Base-by-base conservation (phyloP, 2,113 vertebrate genomes). In the Vanacampus margaritifer region DNA sequence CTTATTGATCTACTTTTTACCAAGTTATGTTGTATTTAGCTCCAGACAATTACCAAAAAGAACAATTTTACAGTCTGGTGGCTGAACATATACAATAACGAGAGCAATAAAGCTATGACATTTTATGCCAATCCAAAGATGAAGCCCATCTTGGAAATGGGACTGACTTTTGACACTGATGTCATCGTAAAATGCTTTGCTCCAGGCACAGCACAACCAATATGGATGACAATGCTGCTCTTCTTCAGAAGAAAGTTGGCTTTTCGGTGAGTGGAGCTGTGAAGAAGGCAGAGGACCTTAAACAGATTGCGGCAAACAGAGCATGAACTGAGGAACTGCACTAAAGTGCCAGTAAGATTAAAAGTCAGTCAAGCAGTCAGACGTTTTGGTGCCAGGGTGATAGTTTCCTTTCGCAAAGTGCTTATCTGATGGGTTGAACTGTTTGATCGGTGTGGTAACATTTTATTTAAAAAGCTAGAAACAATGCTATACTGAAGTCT, bases 311-410 rank as follows among this genome's bases (percentile, higher is more conserved):
- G 17, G 60, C 21, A 62, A 39, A 43, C 60, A 43, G 39, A 43
- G 60, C 60, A 43, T 62, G 13, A 43, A 62, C 60, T 17, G 60
- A 62, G 13, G 32, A 26, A 16, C 39, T 43, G 13, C n/a, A 26
- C 23, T 62, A 39, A 61, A 61, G 59, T 61, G 6, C 37, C 35
- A 23, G 12, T 13, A 36, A 54, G 51, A 54, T 54, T 54, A 54
- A 54, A 61, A 61, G 50, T 53, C 64, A 56, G 46, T 75, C 61
- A 65, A 46, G 21, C 48, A 65, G 54, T 39, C 28, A n/a, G 26
- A 2, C 2, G 6, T 41, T 26, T 13, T 43, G 0, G 16, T 48
- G 35, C n/a, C 17, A 45, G 21, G 17, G 5, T 61, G 23, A n/a
- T 35, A 12, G n/a, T 10, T 74, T 36, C 37, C 53, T 51, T n/a